Evolutionary conservation across 2,113 vertebrate genomes (phyloP).

Genomic region (Galemys pyrenaicus): DNA sequence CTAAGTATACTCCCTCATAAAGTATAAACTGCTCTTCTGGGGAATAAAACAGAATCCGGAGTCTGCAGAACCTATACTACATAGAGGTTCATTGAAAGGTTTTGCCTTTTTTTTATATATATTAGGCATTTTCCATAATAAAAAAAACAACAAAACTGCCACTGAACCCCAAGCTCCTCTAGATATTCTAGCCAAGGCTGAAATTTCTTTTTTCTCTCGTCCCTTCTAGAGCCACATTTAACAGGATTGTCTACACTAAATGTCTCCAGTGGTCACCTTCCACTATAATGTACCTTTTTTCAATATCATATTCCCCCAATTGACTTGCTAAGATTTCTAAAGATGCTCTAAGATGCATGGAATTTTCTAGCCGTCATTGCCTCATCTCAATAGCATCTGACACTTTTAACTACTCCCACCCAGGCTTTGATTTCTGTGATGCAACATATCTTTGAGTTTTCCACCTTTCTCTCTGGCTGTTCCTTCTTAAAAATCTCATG

Average conservation of each 20-base stretch:
- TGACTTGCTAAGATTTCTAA: not conserved
- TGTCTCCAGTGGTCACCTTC: not conserved
- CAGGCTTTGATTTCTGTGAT: not conserved
- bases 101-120: not conserved
- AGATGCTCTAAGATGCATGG: not conserved
- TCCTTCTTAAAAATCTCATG: not conserved
- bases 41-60: slow-evolving; percentile 22
- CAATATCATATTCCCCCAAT: not conserved
- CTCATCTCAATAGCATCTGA: not conserved
- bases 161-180: not conserved
- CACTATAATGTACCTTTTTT: not conserved
- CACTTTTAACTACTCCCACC: not conserved
- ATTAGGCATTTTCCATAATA: not conserved
- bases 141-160: not conserved
- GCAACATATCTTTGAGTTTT: not conserved
- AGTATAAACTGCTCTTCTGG: not conserved
- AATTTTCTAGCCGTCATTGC: not conserved
- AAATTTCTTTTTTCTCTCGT: not conserved
- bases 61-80: not conserved
- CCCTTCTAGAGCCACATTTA: not conserved
- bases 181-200: not conserved
- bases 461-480: not conserved
- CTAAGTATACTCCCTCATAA: not conserved
- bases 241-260: not conserved
- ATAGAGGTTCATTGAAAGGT: not conserved